Base-by-base conservation (phyloP, 2,113 vertebrate genomes). In the Corythornis cristatus region DNA sequence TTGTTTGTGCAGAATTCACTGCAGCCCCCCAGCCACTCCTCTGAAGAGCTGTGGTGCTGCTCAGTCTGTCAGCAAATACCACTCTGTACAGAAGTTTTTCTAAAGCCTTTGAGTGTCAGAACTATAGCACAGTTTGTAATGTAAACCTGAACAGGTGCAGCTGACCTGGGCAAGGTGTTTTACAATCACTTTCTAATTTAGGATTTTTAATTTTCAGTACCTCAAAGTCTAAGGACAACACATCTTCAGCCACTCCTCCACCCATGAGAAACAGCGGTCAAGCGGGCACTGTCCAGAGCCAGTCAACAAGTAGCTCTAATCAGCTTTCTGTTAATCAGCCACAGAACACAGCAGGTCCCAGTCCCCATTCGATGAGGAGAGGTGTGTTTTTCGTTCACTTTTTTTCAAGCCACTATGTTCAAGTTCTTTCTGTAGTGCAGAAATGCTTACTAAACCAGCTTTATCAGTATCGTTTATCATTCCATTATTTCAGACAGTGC, bases 331-430 rank as follows among this genome's bases (percentile, higher is more conserved):
- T 95, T 3, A 98, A 89, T 89, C 96, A 95, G 31, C 79, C 97
- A 2, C 98, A 97, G 76, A 92, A 91, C 4, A 97, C 98, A 5
- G 96, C 98, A 15, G 98, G 98, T 18, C 99, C 98, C 42, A 99
- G 99, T 94, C 99, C 99, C 31, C 99, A 99, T 18, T 95, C 98
- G 21, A 78, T 98, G 82, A 98, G 98, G 91, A 97, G 98, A 98
- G 99, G 99, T 99, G 68, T 97, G 97, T 60, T 22, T 77, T 87
- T 37, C 12, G 1, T 42, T 50, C 70, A 8, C 2, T 37, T 83
- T 42, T 25, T 51, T 51, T 51, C 56, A 15, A 48, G 31, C 28
- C 8, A 0, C 22, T 54, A 1, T 8, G 7, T 57, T 53, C 61
- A 51, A 18, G 5, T 58, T 82, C 31, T 45, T n/a, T 28, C 11